Conservation (phyloP, 2,797 vertebrate species). For the Ptychadena robeensis region DNA sequence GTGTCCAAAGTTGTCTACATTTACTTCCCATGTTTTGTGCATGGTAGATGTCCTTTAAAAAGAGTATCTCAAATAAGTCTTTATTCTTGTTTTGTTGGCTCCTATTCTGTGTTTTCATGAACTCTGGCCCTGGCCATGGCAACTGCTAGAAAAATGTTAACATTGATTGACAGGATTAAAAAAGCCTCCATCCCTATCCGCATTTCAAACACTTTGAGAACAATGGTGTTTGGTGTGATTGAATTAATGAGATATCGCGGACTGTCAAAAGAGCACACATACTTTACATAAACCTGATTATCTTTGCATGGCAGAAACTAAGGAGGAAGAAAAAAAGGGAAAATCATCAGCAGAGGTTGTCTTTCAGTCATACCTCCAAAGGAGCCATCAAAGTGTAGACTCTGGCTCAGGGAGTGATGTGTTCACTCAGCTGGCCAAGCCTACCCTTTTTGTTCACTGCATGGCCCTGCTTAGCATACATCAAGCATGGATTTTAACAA, state of each 20-base stretch:
- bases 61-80: conserved; percentile 97
- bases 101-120: conserved; percentile 99
- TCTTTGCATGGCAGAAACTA: conserved; percentile 98
- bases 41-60: conserved; percentile 97
- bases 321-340: conserved; percentile 66
- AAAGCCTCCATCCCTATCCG: conserved; percentile 90
- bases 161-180: conserved; percentile 99
- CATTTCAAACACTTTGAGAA: conserved; percentile 99
- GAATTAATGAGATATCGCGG: conserved; percentile 99
- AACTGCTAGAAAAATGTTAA: conserved; percentile 99
- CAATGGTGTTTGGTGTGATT: conserved; percentile 98
- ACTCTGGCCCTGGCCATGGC: conserved; percentile 99
- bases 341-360: conserved; percentile 76
- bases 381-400: conserved; percentile 86
- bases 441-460: conserved; percentile 73
- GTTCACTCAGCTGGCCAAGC: conserved; percentile 79
- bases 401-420: conserved; percentile 81
- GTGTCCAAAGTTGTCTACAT: conserved; percentile 97
- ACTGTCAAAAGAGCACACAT: conserved; percentile 99
- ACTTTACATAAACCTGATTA: conserved; percentile 99
- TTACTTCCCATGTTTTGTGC: conserved; percentile 98
- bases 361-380: conserved; percentile 85
- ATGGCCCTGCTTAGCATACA: conserved; percentile 85
- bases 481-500: conserved; percentile 91
- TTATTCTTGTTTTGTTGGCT: conserved; percentile 99